A percentile compares a stretch with the other conserved stretches of the same genome.
Evolutionary conservation across 2,888 invertebrate species (phyloP).

Genomic region (Suillia variegata): DNA sequence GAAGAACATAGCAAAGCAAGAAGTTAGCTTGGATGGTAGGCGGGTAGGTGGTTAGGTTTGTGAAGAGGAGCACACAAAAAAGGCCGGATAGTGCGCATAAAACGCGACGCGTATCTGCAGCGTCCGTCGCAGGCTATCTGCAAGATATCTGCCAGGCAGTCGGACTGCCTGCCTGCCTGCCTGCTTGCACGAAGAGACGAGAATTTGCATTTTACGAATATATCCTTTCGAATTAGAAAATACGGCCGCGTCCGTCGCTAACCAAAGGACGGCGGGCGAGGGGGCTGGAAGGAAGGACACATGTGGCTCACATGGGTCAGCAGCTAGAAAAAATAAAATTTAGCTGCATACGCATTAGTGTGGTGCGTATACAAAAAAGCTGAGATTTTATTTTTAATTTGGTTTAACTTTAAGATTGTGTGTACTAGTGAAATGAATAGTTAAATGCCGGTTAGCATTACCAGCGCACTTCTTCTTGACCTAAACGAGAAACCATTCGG

Average conservation of each 20-base stretch:
- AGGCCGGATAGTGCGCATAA: neutral
- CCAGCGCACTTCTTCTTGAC: no score
- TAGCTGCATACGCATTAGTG: neutral
- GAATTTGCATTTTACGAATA: constrained; percentile 54
- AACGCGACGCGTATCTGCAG: neutral
- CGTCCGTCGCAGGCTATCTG: neutral
- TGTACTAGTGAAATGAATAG: no score
- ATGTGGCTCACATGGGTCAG: neutral
- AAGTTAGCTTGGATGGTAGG: no score
- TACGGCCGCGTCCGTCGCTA: constrained; percentile 44
- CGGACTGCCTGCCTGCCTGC: no score
- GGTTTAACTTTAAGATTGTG: no score
- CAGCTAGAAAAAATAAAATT: neutral
- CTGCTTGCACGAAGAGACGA: constrained; percentile 48
- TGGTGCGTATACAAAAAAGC: neutral
- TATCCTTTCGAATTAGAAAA: constrained; percentile 53
- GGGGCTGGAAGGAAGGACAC: no score
- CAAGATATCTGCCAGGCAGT: no score
- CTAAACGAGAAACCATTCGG: no score
- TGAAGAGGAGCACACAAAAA: neutral
- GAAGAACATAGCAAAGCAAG: no score
- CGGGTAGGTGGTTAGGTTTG: no score
- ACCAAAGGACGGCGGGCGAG: neutral
- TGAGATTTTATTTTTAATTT: no score
- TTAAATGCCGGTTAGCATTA: no score